Evolutionary conservation across 2,888 invertebrate genomes (phyloP).

Genomic region (Cataglyphis albicans): DNA sequence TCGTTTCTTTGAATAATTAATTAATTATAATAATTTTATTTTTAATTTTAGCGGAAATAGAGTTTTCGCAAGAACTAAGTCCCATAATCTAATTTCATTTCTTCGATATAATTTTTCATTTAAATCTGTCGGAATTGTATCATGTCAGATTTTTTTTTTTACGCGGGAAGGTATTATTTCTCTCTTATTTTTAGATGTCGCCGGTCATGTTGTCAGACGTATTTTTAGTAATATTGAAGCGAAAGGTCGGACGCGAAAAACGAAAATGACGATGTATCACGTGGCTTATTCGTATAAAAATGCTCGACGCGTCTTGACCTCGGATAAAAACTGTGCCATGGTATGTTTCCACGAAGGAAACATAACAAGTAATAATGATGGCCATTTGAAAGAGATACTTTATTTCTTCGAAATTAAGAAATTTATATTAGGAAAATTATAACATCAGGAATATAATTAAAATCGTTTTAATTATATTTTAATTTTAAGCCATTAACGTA

Average conservation of each 20-base stretch:
- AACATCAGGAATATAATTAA: neutral
- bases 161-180: slow-evolving; percentile 1
- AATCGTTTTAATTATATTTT: neutral
- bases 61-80: neutral
- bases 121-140: neutral
- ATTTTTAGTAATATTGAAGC: slow-evolving; percentile 38
- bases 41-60: neutral
- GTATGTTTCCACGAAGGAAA: no score
- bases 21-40: neutral
- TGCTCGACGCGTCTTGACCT: slow-evolving; percentile 16
- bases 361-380: neutral
- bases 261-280: slow-evolving; percentile 31
- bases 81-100: neutral
- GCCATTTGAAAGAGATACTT: neutral
- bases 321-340: neutral
- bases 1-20: no score
- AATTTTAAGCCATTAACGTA: neutral
- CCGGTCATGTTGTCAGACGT: slow-evolving; percentile 16
- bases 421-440: neutral
- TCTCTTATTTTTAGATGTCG: neutral
- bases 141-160: neutral
- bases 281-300: neutral
- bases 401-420: neutral
- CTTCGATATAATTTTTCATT: neutral
- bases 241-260: slow-evolving; percentile 22